phyloP scores from a whole-genome alignment of 2,113 vertebrate genomes.

The Fukomys damarensis region DNA sequence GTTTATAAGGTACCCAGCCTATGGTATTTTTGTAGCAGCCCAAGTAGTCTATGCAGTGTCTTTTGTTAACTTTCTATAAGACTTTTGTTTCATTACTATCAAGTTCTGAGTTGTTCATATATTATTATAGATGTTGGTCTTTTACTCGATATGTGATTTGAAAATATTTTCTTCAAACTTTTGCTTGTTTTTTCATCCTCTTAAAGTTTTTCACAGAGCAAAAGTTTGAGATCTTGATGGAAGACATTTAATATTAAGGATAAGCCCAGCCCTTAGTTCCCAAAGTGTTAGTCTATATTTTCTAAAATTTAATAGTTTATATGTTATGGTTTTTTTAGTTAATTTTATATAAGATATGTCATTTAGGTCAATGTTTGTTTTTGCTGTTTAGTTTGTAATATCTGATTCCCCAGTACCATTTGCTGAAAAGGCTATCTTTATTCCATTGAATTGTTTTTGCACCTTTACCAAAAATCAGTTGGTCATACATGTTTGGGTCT shows the following conservation, averaged over 20 bases:
- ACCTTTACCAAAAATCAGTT: neutral
- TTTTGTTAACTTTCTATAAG: constrained; percentile 20
- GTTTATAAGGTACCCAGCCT: neutral
- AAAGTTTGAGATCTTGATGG: neutral
- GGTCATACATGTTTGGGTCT: neutral
- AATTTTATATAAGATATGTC: neutral
- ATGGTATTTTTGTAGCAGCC: neutral
- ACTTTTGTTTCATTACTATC: neutral
- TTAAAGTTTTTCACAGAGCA: neutral
- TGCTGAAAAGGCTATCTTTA: neutral
- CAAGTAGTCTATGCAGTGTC: neutral
- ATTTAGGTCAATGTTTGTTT: neutral
- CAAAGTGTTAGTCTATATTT: neutral
- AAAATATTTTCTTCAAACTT: neutral
- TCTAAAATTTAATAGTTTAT: neutral
- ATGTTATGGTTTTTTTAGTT: neutral
- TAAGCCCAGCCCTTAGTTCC: neutral
- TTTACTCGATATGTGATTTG: neutral
- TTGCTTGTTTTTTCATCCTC: neutral
- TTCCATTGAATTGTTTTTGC: neutral
- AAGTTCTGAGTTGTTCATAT: constrained; percentile 6
- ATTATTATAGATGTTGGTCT: neutral
- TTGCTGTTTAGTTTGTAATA: neutral
- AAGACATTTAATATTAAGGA: neutral
- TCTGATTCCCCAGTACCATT: neutral